Evolutionary conservation across 1,140 invertebrate species (phyloP).

Genomic region (Hesperophylax magnus): DNA sequence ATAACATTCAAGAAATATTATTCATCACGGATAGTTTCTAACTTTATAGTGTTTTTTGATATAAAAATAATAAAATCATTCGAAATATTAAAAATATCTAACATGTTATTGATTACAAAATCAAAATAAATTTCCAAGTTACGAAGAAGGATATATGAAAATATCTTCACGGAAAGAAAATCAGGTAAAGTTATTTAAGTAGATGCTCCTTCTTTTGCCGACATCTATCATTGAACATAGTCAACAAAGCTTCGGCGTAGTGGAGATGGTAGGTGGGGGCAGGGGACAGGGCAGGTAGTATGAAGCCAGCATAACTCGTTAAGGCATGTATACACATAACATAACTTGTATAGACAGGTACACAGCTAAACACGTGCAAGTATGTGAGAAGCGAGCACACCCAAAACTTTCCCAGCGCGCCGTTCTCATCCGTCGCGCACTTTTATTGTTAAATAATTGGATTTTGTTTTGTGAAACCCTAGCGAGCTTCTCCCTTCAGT

Average conservation of each 20-base stretch:
- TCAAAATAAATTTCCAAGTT: no score
- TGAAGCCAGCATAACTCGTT: slow-evolving; percentile 30
- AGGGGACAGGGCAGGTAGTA: not conserved
- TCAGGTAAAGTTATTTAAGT: slow-evolving; percentile 8
- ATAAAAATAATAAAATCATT: no score
- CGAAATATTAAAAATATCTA: no score
- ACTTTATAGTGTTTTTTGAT: no score
- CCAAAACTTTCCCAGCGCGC: slow-evolving; percentile 36
- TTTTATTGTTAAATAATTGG: slow-evolving; percentile 59
- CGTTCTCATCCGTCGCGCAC: slow-evolving; percentile 54
- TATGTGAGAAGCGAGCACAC: slow-evolving; percentile 26
- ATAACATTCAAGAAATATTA: no score
- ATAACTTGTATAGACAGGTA: slow-evolving; percentile 30
- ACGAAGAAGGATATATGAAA: no score
- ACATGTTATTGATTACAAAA: no score
- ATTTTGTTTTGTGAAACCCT: slow-evolving; percentile 57
- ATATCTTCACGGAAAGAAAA: not conserved
- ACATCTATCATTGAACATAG: slow-evolving; percentile 19
- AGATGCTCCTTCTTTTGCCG: not conserved
- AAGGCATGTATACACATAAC: slow-evolving; percentile 27
- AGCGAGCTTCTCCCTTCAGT: slow-evolving; percentile 17
- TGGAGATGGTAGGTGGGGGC: no score
- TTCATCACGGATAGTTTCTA: no score
- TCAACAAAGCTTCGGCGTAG: slow-evolving; percentile 19
- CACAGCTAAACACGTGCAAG: not conserved